Conservation (phyloP, 2,888 invertebrate genomes). For the Heliconius cydno region DNA sequence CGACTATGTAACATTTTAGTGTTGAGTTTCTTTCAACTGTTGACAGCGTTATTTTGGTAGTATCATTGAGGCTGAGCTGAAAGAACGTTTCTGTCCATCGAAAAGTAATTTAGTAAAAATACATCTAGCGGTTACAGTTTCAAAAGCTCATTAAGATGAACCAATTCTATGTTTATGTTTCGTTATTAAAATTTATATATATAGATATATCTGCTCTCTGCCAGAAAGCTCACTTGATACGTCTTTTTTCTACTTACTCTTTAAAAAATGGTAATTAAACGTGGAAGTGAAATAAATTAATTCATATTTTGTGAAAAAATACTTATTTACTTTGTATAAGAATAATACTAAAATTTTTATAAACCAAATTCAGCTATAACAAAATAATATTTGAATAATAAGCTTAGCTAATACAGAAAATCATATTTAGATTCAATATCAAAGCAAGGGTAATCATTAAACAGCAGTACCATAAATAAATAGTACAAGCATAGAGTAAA, state of each 20-base stretch:
- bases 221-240: not conserved
- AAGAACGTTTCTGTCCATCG: conserved; percentile 73
- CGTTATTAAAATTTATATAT: not conserved
- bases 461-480: conserved; percentile 66
- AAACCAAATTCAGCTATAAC: not conserved
- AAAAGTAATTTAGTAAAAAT: conserved; percentile 65
- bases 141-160: conserved; percentile 50
- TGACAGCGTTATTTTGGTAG: conserved; percentile 70
- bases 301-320: no score
- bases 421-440: conserved; percentile 57
- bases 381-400: not conserved
- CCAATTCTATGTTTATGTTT: conserved; percentile 35
- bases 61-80: conserved; percentile 64
- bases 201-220: not conserved
- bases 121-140: conserved; percentile 48
- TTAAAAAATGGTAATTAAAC: not conserved
- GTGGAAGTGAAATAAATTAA: no score
- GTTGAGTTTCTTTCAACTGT: conserved; percentile 69
- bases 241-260: not conserved
- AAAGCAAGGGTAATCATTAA: conserved; percentile 77
- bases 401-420: conserved; percentile 1
- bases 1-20: conserved; percentile 64
- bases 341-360: not conserved
- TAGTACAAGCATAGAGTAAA: conserved; percentile 63
- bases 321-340: not conserved